Evolutionary conservation across 2,797 vertebrate species (phyloP), one percentile per base, ranked within the genome.

Genomic region (Trachurus trachurus): DNA sequence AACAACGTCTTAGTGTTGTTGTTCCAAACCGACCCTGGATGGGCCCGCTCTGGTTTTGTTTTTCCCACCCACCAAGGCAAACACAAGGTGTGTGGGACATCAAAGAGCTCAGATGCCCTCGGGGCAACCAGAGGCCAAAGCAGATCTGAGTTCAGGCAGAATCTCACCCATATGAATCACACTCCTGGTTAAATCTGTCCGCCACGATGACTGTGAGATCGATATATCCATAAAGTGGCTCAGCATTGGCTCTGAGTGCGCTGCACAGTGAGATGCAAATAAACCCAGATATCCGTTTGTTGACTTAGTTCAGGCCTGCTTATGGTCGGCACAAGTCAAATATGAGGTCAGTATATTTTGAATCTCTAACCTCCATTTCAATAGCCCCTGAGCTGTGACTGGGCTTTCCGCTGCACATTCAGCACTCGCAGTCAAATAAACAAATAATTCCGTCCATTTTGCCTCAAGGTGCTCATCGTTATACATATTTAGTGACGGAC

Each of bases 321-420:
- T 77, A 80, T 93, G 93, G 93, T 92, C 85, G 74, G 83, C 78
- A 84, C 88, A 91, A 93, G 88, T 91, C 89, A 95, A 94, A 95
- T 88, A 93, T 89, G 87, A 92, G 92, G 90, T 91, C 34, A 74
- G 88, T 94, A 86, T 94, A 94, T 95, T 95, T 94, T 90, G 76
- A 93, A 89, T 78, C 68, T 77, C 71, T 81, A 78, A 71, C 84
- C 90, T 88, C 71, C 80, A 52, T 87, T 91, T 92, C 85, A 89
- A 71, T 83, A 56, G 80, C 71, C 61, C 75, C 82, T 65, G 83
- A 88, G 87, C 82, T 79, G 86, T 86, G 75, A 91, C 87, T 67
- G 76, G 59, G 52, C 79, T 88, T 79, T 87, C 86, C 49, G 45
- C 72, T 63, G 68, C 78, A 80, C 77, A 82, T 84, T 84, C 84